These are phyloP conservation scores for Subanguina moxae DNA, from an alignment of 1,140 invertebrate species.

Conservation along the genomic window DNA sequence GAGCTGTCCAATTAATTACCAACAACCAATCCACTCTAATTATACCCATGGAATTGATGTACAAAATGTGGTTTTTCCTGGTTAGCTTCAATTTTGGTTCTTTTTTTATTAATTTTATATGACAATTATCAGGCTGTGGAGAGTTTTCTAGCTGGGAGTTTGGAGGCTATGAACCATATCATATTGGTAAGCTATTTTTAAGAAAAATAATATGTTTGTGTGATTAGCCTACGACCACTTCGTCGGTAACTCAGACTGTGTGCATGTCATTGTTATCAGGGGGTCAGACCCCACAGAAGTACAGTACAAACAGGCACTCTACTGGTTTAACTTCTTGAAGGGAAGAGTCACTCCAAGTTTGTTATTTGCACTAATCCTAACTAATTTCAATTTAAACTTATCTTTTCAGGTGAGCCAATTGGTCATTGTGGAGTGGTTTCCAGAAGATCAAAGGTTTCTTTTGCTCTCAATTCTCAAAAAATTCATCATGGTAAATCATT, in stretches of 20 bases:
- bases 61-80: constrained; percentile 65
- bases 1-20: constrained; percentile 9
- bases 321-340: constrained; percentile 77
- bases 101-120: constrained; percentile 6
- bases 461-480: too few relatives aligned
- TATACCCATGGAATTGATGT: constrained; percentile 71
- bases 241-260: constrained; percentile 68
- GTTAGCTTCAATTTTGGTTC: not conserved
- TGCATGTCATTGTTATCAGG: constrained; percentile 74
- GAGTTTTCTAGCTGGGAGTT: constrained; percentile 77
- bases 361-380: not conserved
- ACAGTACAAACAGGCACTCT: constrained; percentile 64
- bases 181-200: constrained; percentile 60
- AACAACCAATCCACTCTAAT: constrained; percentile 64
- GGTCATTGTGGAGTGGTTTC: constrained; percentile 63
- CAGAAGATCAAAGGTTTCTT: constrained; percentile 59
- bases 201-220: not conserved
- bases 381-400: not conserved
- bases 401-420: constrained; percentile 65
- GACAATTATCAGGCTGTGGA: constrained; percentile 61
- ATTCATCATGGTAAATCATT: too few relatives aligned
- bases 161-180: constrained; percentile 75
- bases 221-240: constrained; percentile 73
- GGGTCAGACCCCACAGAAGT: constrained; percentile 70
- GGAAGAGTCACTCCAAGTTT: constrained; percentile 69